phyloP scores from a whole-genome alignment of 1,140 invertebrate species.

The Octopus bimaculoides region DNA sequence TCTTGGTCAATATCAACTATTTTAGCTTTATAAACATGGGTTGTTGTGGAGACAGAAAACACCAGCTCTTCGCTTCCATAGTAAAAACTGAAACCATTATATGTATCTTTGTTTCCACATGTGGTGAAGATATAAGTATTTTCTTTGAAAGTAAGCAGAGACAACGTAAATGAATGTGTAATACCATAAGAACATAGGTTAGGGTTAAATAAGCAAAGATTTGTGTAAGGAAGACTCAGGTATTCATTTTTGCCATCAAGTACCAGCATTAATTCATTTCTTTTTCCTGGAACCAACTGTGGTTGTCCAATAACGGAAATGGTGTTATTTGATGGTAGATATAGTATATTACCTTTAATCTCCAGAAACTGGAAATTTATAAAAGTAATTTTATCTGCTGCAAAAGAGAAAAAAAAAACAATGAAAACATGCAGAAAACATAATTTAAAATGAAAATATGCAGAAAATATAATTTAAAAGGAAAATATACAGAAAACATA shows the following conservation, averaged over 20 bases:
- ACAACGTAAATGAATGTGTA: constrained; percentile 29
- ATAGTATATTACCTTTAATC: background rate
- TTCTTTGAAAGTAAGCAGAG: constrained; percentile 26
- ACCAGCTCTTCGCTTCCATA: constrained; percentile 21
- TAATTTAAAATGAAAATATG: too few species aligned
- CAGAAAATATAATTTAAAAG: background rate
- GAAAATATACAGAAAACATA: background rate
- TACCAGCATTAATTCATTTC: constrained; percentile 25
- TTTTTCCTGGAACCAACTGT: constrained; percentile 19
- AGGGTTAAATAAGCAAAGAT: constrained; percentile 30
- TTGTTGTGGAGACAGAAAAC: constrained; percentile 31
- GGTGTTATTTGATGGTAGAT: too few species aligned
- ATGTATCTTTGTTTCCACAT: constrained; percentile 30
- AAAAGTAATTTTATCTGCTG: background rate
- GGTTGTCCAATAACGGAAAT: background rate
- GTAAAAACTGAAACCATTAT: constrained; percentile 34
- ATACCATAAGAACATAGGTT: constrained; percentile 31
- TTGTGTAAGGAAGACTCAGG: constrained; percentile 21
- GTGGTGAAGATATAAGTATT: constrained; percentile 38
- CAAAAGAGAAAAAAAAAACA: background rate
- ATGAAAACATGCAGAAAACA: background rate
- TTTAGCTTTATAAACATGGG: constrained; percentile 25
- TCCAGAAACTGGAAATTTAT: background rate
- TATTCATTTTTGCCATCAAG: constrained; percentile 31
- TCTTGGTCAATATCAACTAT: constrained; percentile 20